Conservation (phyloP, 2,888 invertebrate genomes). For the Nineta flava region DNA sequence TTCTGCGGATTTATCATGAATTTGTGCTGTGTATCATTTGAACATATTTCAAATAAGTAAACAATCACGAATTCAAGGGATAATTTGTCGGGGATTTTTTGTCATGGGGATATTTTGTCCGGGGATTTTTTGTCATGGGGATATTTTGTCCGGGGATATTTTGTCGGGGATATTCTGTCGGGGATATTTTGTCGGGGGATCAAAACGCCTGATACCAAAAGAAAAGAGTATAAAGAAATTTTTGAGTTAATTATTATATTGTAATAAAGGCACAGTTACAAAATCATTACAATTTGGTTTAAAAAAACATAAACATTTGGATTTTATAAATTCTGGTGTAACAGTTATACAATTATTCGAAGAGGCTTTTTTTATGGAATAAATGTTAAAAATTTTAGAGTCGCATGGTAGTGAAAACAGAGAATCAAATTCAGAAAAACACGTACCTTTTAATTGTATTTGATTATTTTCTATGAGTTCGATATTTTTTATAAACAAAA, state of each 20-base stretch:
- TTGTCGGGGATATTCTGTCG: no score
- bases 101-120: no score
- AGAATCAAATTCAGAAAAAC: background rate
- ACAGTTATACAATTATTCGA: background rate
- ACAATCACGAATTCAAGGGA: no score
- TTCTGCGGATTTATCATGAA: no score
- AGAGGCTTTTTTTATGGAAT: background rate
- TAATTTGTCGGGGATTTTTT: no score
- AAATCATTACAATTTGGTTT: background rate
- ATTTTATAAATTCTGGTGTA: background rate
- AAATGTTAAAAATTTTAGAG: constrained; percentile 8
- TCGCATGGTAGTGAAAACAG: constrained; percentile 7
- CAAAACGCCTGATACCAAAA: no score
- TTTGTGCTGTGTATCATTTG: no score
- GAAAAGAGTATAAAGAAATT: background rate
- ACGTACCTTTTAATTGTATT: background rate
- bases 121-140: no score
- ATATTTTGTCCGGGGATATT: no score
- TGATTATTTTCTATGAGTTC: background rate
- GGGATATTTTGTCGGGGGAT: no score
- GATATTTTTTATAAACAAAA: constrained; percentile 1
- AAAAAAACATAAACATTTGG: background rate
- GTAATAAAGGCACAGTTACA: background rate
- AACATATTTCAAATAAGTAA: no score
- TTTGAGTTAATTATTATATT: background rate